Base-by-base conservation (phyloP, 1,140 invertebrate genomes). In the Frieseomelitta varia region DNA sequence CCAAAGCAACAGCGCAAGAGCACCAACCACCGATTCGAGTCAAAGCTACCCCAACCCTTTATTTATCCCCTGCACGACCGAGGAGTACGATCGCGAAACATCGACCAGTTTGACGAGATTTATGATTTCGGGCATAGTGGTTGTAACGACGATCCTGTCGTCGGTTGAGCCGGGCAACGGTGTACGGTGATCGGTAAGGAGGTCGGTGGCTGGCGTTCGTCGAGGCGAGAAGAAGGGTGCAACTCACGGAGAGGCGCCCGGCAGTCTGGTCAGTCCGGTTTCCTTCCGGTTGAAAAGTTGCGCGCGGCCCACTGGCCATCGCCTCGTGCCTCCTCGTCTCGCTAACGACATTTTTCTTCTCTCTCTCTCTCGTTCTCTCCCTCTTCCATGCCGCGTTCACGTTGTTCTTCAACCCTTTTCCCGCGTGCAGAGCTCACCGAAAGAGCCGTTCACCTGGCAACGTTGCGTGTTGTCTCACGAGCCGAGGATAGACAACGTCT, bases 211-310 rank as follows among this genome's bases (percentile, higher is more conserved):
- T 84, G 63, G 80, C 79, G 65, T 61, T n/a, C 24, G 58, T n/a
- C 58, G 58, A n/a, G 39, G 39, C 85, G 63, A 67, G 91, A 89
- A 88, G 58, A 24, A 61, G 89, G 87, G 91, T 88, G 87, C 90
- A 87, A 88, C 90, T 91, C 88, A 61, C 86, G 93, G 39, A 47
- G 39, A 47, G 39, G 92, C 92, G 93, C 91, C 92, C 87, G 90
- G 89, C 92, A 92, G 93, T 93, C 93, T 94, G 91, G 88, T 93
- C 91, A 81, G 87, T 91, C 90, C 87, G 89, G 90, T 93, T 92
- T 87, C 90, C 89, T 88, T 90, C 87, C 85, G 74, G 87, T 88
- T 91, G 84, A 85, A 91, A 91, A 90, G 87, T 91, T 91, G 85
- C 53, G 85, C 53, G 85, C 91, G 82, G 74, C 89, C 87, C 79